These are phyloP conservation scores for Euwallacea similis DNA, from an alignment of 1,140 invertebrate genomes.

Conservation along the genomic window DNA sequence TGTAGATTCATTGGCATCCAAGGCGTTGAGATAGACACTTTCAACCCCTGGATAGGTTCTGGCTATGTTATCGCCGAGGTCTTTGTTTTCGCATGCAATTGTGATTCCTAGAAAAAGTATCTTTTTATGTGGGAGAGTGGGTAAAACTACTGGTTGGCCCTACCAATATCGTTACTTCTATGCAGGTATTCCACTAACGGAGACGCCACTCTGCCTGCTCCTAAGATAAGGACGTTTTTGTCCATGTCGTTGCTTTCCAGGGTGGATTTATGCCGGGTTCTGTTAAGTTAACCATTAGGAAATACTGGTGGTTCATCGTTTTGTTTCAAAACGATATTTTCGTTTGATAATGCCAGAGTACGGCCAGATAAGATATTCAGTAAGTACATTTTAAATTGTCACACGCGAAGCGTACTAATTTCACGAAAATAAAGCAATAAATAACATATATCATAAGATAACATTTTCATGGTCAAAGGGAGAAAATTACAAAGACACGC, in stretches of 20 bases:
- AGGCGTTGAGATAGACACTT: conserved; percentile 79
- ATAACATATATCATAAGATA: no score
- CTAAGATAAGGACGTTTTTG: conserved; percentile 81
- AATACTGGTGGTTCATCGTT: no score
- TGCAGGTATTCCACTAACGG: conserved; percentile 94
- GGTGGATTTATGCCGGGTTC: conserved; percentile 61
- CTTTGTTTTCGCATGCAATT: conserved; percentile 84
- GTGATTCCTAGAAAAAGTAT: conserved; percentile 62
- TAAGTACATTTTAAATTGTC: no score
- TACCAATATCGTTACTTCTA: conserved; percentile 71
- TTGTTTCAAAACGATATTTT: no score
- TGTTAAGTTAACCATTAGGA: conserved; percentile 45
- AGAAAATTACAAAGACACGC: no score
- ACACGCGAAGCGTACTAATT: no score
- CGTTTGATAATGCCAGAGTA: no score
- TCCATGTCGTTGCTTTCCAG: conserved; percentile 54
- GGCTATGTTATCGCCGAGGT: conserved; percentile 83
- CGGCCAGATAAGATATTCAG: no score
- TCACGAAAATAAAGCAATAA: no score
- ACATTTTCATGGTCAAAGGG: no score
- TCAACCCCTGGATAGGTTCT: conserved; percentile 77
- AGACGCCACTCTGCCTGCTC: conserved; percentile 91
- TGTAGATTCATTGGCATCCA: conserved; percentile 66
- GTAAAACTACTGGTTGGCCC: background rate
- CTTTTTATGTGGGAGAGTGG: no score